These are phyloP conservation scores for Probaryconus sp. DNA, from an alignment of 1,140 invertebrate genomes.

Conservation along the genomic window DNA sequence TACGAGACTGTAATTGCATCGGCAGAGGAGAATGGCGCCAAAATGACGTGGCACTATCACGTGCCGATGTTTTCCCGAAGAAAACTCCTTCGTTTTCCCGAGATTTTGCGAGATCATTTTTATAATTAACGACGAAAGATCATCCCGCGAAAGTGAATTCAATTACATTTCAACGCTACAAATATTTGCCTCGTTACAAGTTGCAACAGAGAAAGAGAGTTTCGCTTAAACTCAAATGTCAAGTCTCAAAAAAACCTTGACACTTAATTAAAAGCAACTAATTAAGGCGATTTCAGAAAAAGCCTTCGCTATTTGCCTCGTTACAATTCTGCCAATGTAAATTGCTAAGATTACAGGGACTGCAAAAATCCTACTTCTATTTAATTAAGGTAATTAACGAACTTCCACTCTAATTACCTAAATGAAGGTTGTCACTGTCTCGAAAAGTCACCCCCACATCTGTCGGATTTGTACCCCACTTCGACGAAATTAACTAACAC, in stretches of 20 bases:
- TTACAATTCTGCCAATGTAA: constrained; percentile 47
- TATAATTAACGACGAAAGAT: no score
- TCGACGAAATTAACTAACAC: constrained; percentile 45
- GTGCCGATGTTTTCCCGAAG: constrained; percentile 13
- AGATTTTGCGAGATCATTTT: no score
- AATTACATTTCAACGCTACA: no score
- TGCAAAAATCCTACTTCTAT: constrained; percentile 21
- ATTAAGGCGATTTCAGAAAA: no score
- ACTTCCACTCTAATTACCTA: constrained; percentile 61
- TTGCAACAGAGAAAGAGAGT: no score
- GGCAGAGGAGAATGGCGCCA: constrained; percentile 22
- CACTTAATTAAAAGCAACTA: constrained; percentile 41
- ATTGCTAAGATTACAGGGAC: constrained; percentile 24
- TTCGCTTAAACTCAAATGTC: no score
- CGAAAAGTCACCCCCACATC: constrained; percentile 39
- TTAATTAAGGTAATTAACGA: constrained; percentile 59
- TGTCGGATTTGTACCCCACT: constrained; percentile 25
- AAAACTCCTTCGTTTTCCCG: constrained; percentile 10
- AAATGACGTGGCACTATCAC: constrained; percentile 11
- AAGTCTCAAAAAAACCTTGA: constrained; percentile 33
- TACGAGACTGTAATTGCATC: no score
- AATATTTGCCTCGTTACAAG: no score
- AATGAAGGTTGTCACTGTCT: constrained; percentile 56
- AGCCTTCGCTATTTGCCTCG: constrained; percentile 48
- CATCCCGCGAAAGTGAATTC: no score